Base-by-base conservation (phyloP, 2,888 invertebrate species). In the Torymus aiolomorphi region DNA sequence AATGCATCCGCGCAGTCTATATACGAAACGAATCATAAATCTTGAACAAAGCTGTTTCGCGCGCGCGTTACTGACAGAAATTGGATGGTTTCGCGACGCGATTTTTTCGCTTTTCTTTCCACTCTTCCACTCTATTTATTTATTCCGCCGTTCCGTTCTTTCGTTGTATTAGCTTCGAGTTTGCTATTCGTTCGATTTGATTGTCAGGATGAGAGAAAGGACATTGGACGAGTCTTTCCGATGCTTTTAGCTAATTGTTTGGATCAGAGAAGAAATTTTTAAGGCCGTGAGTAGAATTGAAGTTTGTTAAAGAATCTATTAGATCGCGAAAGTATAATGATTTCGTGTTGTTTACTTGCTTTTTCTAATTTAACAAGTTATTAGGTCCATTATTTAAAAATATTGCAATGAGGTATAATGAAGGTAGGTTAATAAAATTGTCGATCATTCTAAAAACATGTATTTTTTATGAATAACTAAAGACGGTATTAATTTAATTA, bases 211-310 rank as follows among this genome's bases (percentile, higher is more conserved):
- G 31, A 31, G 31, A 31, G 31, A 31, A 31, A 5, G 31, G 31
- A 31, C 31, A 56, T 12, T 14, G 63, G 62, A 24, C 14, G 61
- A 59, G 67, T n/a, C 2, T 16, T 52, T 54, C 1, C 31, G 57
- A 78, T 66, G 72, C 77, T 78, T 78, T 78, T 78, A 72, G 77
- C 72, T 70, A 78, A 69, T 72, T 72, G 66, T 56, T 57, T 16
- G 71, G n/a, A 0, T 31, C 11, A 13, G 51, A 18, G 57, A 10
- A 31, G 5, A 52, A 52, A 62, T 24, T 31, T 31, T 31, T 4
- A 31, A 31, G 31, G 3, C 31, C 31, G 31, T 0, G 3, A 31
- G 31, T 31, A 31, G 31, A 31, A 31, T 31, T 31, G 31, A 31
- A 31, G 31, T 31, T 31, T 31, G 31, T 0, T 31, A 31, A 31